Evolutionary conservation across 2,113 vertebrate species (phyloP), one percentile per base, ranked within the genome.

Genomic region (Barbus barbus): DNA sequence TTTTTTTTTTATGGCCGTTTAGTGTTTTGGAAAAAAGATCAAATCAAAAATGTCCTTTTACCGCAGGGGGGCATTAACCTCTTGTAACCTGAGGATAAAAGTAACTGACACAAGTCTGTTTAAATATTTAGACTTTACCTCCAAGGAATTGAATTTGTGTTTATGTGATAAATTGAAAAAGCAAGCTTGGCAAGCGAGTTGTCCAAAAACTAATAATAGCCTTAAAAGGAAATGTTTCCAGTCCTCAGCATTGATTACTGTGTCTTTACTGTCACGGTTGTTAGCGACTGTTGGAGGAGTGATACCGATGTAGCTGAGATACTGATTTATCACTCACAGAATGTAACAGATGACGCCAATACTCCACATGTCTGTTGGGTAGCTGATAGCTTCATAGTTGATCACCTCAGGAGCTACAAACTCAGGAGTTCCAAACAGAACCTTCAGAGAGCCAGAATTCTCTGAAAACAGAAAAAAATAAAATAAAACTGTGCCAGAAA

Each of bases 261-360:
- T n/a, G n/a, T n/a, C n/a, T n/a, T n/a, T n/a, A n/a, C n/a, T n/a
- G n/a, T n/a, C n/a, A n/a, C n/a, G 5, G 60, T 8, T 48, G 9
- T 73, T 38, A 18, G 31, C 2, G 22, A 5, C 6, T 48, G 26
- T 65, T 38, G 13, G 20, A 72, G 9, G 28, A 24, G 53, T 58
- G 22, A 56, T n/a, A 56, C 53, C 2, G 53, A 58, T 22, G 53
- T 58, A 9, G 38, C 13, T 13, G 28, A 71, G 46, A 69, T 26
- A 56, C 14, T 18, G 56, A 48, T 74, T 22, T 48, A 9, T 61
- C 46, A 96, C 98, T 97, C 91, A 99, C 98, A 99, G 93, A 82
- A 99, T 99, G 67, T 99, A 99, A 91, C 98, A 99, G 95, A 99
- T 99, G 89, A 99, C 98, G 65, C 98, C 98, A 69, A 99, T 99